Evolutionary conservation across 2,113 vertebrate genomes (phyloP).

Genomic region (Bos javanicus): DNA sequence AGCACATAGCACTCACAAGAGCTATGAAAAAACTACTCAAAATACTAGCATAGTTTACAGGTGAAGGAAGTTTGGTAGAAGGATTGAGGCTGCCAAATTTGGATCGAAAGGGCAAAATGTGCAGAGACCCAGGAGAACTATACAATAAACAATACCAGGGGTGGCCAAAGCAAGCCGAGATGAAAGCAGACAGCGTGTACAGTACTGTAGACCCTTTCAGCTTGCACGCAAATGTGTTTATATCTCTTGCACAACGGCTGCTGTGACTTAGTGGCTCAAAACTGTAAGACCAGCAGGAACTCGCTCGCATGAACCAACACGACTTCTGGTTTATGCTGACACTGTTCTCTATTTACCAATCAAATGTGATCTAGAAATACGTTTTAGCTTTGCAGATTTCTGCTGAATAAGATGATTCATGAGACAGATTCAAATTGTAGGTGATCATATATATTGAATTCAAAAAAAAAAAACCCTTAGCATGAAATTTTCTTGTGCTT

Average conservation of each 20-base stretch:
- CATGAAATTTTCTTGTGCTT: conserved; percentile 29
- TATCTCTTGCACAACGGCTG: too few relatives aligned
- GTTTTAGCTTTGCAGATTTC: not conserved
- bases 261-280: not conserved
- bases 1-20: not conserved
- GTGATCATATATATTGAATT: conserved; percentile 27
- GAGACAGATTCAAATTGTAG: not conserved
- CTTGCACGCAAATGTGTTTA: not conserved
- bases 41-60: not conserved
- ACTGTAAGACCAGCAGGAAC: not conserved
- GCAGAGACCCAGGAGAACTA: not conserved
- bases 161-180: not conserved
- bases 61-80: not conserved
- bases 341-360: not conserved
- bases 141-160: not conserved
- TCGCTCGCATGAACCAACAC: not conserved
- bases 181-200: not conserved
- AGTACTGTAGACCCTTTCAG: accelerated
- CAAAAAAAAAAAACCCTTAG: not conserved
- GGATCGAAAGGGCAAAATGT: not conserved
- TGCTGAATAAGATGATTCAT: not conserved
- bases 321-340: not conserved
- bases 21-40: not conserved
- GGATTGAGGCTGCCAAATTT: not conserved
- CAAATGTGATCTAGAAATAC: not conserved